Evolutionary conservation across 2,888 invertebrate genomes (phyloP).

Genomic region (Oligia latruncula): DNA sequence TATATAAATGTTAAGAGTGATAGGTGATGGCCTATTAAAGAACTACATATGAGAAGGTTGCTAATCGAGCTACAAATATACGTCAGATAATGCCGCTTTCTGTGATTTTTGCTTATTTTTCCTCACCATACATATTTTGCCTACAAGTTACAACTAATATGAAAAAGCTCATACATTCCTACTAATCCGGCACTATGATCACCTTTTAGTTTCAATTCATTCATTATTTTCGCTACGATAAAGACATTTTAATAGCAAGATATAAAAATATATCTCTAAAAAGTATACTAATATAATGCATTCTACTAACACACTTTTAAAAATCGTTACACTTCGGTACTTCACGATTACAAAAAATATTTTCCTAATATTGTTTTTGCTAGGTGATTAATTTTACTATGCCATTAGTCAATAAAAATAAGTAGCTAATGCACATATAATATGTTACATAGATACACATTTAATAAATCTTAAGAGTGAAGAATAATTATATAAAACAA

Average conservation of each 20-base stretch:
- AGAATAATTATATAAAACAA: slow-evolving; percentile 30
- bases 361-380: slow-evolving; percentile 32
- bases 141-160: slow-evolving; percentile 24
- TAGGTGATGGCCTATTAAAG: slow-evolving; percentile 26
- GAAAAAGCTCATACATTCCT: slow-evolving; percentile 22
- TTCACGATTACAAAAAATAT: slow-evolving; percentile 11
- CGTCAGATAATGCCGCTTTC: neutral
- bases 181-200: slow-evolving; percentile 29
- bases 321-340: slow-evolving; percentile 10
- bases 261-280: slow-evolving; percentile 37
- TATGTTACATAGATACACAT: slow-evolving; percentile 18
- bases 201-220: slow-evolving; percentile 17
- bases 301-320: slow-evolving; percentile 8
- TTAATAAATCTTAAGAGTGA: slow-evolving; percentile 29
- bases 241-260: slow-evolving; percentile 22
- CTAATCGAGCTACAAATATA: slow-evolving; percentile 22
- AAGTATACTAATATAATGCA: slow-evolving; percentile 33
- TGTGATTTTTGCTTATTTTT: slow-evolving; percentile 2
- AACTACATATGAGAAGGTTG: slow-evolving; percentile 21
- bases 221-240: slow-evolving; percentile 24
- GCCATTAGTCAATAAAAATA: slow-evolving; percentile 40
- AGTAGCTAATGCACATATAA: slow-evolving; percentile 41
- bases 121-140: slow-evolving; percentile 6
- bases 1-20: slow-evolving; percentile 32
- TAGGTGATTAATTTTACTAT: slow-evolving; percentile 41